Base-by-base conservation (phyloP, 1,140 invertebrate species). In the Leptopilina boulardi region DNA sequence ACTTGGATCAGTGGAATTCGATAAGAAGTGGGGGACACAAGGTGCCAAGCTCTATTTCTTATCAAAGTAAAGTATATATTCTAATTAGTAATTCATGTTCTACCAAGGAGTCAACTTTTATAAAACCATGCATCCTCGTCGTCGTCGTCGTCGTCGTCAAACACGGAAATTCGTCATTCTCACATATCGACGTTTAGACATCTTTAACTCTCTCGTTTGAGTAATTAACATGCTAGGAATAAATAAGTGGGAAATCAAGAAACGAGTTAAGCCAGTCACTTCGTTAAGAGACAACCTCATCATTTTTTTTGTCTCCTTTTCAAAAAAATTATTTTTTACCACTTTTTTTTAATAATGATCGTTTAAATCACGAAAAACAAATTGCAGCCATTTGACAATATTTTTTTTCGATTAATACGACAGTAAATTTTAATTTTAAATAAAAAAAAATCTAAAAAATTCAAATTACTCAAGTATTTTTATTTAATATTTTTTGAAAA, bases 21-120 rank as follows among this genome's bases (percentile, higher is more conserved):
- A 42, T 47, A 42, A 71, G 21, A 42, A 42, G 10, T 21, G 26
- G n/a, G 26, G 23, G 59, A 6, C 5, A 30, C 21, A 66, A 66
- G 26, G 26, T 66, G 59, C 59, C 59, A 66, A 8, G 13, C 2
- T 66, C 59, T 66, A 66, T 66, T 66, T 15, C 56, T 66, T 66
- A 66, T 66, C 56, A 66, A 59, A 26, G 11, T n/a, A 30, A n/a
- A 13, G 56, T n/a, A n/a, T 38, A 38, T 38, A 76, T 77, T 81
- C 71, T 81, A 83, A 83, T 83, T 81, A 73, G 80, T 73, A 75
- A 79, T 59, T 47, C 77, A 70, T 75, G 80, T 74, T 78, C 18
- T 19, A 11, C 10, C 21, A 26, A 4, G n/a, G 56, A 73, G 74
- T 51, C 75, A 76, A 34, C 30, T 34, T 34, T 34, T 34, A n/a